These are phyloP conservation scores for Chionoecetes opilio DNA, from an alignment of 1,140 invertebrate genomes.

Conservation along the genomic window DNA sequence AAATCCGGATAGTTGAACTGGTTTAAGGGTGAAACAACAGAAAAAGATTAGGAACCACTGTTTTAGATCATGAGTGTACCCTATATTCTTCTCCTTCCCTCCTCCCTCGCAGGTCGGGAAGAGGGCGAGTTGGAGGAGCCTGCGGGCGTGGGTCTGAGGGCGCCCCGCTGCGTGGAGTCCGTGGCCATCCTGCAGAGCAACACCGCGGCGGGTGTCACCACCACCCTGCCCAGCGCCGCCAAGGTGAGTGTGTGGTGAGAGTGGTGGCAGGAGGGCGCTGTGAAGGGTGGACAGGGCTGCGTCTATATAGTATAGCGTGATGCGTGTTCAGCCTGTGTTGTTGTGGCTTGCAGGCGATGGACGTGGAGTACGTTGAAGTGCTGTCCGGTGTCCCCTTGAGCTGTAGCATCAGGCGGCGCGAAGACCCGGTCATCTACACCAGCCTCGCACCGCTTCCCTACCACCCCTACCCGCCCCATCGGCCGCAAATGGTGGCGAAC, in stretches of 20 bases:
- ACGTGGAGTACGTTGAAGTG: slow-evolving; percentile 68
- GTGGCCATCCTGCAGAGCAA: slow-evolving; percentile 71
- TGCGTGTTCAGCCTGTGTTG: not conserved
- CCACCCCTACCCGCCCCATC: slow-evolving; percentile 47
- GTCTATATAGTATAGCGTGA: too few relatives aligned
- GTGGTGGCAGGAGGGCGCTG: too few relatives aligned
- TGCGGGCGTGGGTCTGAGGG: not conserved
- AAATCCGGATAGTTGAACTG: too few relatives aligned
- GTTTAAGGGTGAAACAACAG: too few relatives aligned
- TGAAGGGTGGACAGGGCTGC: too few relatives aligned
- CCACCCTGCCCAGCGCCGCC: slow-evolving; percentile 23
- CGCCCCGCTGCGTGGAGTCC: slow-evolving; percentile 59
- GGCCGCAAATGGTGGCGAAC: slow-evolving; percentile 22
- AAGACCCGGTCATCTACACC: slow-evolving; percentile 51
- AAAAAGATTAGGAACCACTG: too few relatives aligned
- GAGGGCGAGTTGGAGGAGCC: not conserved
- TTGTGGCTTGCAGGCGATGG: slow-evolving; percentile 48
- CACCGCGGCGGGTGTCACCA: slow-evolving; percentile 60
- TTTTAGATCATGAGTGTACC: too few relatives aligned
- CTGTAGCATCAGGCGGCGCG: slow-evolving; percentile 33
- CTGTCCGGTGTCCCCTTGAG: slow-evolving; percentile 27
- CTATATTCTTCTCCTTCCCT: too few relatives aligned
- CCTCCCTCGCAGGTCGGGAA: slow-evolving; percentile 43
- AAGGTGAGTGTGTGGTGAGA: slow-evolving; percentile 63
- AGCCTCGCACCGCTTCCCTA: slow-evolving; percentile 60